Conservation (phyloP, 2,113 vertebrate species). For the Dipodomys ordii region DNA sequence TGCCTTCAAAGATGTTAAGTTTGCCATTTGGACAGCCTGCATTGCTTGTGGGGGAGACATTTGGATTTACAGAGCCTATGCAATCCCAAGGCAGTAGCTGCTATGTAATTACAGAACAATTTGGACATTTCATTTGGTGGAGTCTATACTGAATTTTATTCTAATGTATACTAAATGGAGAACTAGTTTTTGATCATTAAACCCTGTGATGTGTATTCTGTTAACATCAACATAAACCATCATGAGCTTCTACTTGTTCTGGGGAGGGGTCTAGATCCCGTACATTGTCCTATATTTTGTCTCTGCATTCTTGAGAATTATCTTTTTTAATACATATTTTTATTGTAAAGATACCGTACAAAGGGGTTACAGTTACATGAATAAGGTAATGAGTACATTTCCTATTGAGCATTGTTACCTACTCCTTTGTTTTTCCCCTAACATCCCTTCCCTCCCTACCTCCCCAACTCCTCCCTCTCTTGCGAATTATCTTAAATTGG, state of each 20-base stretch:
- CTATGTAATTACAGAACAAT: background rate
- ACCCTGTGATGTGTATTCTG: background rate
- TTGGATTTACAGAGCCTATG: background rate
- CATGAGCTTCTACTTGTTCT: background rate
- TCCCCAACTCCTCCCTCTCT: background rate
- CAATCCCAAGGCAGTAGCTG: background rate
- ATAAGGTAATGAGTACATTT: too few relatives aligned
- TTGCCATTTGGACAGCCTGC: constrained; percentile 28
- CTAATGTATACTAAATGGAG: background rate
- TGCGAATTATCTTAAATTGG: background rate
- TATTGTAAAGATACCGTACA: too few relatives aligned
- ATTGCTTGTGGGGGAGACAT: background rate
- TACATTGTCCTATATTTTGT: background rate
- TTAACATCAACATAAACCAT: background rate
- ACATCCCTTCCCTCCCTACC: too few relatives aligned
- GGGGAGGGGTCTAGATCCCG: too few relatives aligned
- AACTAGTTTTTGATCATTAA: background rate
- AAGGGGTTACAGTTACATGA: too few relatives aligned
- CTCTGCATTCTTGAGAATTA: background rate
- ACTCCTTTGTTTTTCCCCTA: too few relatives aligned
- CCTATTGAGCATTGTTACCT: too few relatives aligned
- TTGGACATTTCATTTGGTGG: background rate
- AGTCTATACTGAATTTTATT: background rate
- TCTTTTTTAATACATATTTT: too few relatives aligned
- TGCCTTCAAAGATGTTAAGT: background rate